Percentiles rank a stretch among this genome's conserved stretches.
phyloP scores from a whole-genome alignment of 2,113 vertebrate species.

The Pelusios castaneus region DNA sequence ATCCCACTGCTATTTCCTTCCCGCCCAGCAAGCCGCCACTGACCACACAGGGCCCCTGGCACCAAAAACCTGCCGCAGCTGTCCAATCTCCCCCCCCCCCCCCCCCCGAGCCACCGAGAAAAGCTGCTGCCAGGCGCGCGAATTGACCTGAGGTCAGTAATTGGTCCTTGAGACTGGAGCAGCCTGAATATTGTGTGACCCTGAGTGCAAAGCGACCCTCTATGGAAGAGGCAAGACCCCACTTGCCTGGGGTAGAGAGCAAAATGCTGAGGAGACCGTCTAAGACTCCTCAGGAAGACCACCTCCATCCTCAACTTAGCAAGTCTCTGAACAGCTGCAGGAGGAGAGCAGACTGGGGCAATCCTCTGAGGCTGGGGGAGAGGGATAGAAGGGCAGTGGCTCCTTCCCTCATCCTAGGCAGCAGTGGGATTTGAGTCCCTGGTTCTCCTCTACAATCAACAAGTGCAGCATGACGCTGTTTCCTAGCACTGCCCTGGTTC shows the following conservation, averaged over 20 bases:
- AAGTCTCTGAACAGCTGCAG: not conserved
- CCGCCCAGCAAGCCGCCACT: not conserved
- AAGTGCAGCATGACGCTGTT: not conserved
- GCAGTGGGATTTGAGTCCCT: not conserved
- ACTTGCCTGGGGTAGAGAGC: no score
- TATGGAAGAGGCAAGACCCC: no score
- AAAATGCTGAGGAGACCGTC: no score
- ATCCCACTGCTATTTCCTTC: not conserved
- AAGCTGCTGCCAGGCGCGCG: no score
- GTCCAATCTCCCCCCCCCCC: no score
- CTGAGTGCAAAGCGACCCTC: no score
- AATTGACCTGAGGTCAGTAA: no score
- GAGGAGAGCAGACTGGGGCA: not conserved
- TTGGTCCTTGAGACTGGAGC: no score
- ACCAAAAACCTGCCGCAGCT: no score
- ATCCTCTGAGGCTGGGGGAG: not conserved
- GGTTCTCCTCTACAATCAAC: not conserved
- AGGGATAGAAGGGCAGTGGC: not conserved
- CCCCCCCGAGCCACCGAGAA: no score
- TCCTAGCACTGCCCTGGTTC: not conserved
- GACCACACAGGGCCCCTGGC: not conserved
- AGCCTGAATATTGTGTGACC: no score
- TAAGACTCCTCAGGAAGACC: not conserved
- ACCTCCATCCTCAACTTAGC: not conserved
- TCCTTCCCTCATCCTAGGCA: not conserved